These are phyloP conservation scores for Coregonus sp. DNA, from an alignment of 2,797 vertebrate genomes.

Conservation along the genomic window DNA sequence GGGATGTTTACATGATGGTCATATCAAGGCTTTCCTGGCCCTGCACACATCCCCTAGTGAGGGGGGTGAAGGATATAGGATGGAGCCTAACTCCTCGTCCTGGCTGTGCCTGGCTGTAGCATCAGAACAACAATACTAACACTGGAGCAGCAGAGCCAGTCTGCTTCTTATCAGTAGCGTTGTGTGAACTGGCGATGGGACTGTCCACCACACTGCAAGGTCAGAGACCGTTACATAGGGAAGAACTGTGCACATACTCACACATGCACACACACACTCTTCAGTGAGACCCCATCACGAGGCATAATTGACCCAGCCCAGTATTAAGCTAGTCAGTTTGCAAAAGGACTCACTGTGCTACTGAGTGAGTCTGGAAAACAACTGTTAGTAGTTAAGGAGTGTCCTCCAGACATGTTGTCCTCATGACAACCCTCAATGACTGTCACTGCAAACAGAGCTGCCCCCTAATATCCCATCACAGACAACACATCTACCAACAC, in stretches of 20 bases:
- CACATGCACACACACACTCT: not conserved
- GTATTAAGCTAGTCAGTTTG: not conserved
- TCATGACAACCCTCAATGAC: not conserved
- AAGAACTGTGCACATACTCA: not conserved
- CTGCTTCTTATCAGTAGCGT: not conserved
- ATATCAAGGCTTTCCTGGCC: slow-evolving; percentile 60
- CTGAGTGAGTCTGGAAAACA: not conserved
- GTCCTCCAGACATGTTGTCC: not conserved
- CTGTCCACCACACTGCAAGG: not conserved
- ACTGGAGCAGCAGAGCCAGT: slow-evolving; percentile 25
- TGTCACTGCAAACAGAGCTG: not conserved
- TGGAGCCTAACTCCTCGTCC: not conserved
- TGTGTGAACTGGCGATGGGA: not conserved
- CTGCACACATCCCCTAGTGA: slow-evolving; percentile 56
- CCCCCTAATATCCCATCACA: no score
- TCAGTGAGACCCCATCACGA: not conserved
- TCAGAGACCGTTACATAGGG: not conserved
- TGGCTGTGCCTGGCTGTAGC: slow-evolving; percentile 23
- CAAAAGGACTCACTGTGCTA: not conserved
- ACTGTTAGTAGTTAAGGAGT: not conserved
- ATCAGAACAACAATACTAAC: slow-evolving; percentile 8
- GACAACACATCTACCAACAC: no score
- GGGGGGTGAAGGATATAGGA: slow-evolving; percentile 21
- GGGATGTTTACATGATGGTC: slow-evolving; percentile 72
- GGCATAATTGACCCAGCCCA: not conserved